Evolutionary conservation across 2,888 invertebrate species (phyloP), one percentile per base, ranked within the genome.

Genomic region (Pharmacophagus antenor): DNA sequence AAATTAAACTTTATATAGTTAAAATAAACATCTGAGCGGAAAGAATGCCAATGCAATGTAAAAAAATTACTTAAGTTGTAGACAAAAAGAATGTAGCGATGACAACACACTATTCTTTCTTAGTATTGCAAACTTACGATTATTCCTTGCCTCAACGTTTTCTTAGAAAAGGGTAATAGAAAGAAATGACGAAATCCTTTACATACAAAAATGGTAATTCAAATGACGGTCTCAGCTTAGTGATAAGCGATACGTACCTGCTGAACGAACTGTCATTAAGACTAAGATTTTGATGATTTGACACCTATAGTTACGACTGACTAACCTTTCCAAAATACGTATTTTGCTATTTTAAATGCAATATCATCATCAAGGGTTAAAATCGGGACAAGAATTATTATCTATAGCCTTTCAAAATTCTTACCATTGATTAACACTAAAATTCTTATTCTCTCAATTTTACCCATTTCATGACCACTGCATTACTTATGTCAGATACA

Each of bases 161-260:
- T 56, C 56, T 41, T 18, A 27, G 56, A 44, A 61, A 61, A 60
- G n/a, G 20, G 23, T 53, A 47, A 7, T 27, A 37, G 18, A 12
- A 7, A 41, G 15, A 27, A 31, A 51, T 60, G 60, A 56, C 46
- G 52, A 52, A 56, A 52, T 56, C 41, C 46, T 46, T 61, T 61
- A 20, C 47, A 25, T 52, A 31, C 22, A 25, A 48, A 56, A 52
- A 56, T 47, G 50, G 42, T 42, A 21, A 48, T 61, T 52, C 61
- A 61, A 56, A 55, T 50, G 55, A 44, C 46, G 8, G 15, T 20
- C 18, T 17, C 20, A 59, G 46, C 57, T 51, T 18, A 31, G 21
- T n/a, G 60, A 60, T 60, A 60, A 55, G 55, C 22, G 2, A 21
- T 20, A n/a, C n/a, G 44, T 55, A 60, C 60, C 55, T 55, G 37